These are phyloP conservation scores for Cyanocitta stelleri DNA, from an alignment of 2,113 vertebrate species.

Conservation along the genomic window DNA sequence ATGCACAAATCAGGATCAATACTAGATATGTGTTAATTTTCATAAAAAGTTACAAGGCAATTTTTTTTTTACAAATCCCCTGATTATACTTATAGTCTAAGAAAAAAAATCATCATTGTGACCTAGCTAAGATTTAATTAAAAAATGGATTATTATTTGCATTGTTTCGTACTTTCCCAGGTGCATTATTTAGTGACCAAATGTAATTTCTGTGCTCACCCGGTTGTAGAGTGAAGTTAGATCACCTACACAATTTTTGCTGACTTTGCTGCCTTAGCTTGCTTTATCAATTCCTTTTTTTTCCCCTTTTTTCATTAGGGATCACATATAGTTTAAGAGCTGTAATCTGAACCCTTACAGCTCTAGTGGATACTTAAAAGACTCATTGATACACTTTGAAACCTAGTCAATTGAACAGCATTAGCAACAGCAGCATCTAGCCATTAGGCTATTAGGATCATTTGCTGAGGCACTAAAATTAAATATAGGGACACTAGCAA, in stretches of 20 bases:
- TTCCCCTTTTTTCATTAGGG: conserved; percentile 15
- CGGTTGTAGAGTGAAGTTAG: conserved; percentile 8
- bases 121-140: conserved; percentile 62
- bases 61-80: conserved; percentile 63
- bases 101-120: conserved; percentile 36
- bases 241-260: conserved; percentile 48
- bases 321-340: conserved; percentile 52
- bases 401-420: conserved; percentile 51
- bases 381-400: conserved; percentile 65
- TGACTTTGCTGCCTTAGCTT: conserved; percentile 50
- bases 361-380: conserved; percentile 46
- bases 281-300: conserved; percentile 33
- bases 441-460: conserved; percentile 60
- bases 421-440: conserved; percentile 41
- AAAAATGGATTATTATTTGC: conserved; percentile 70
- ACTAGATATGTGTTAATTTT: conserved; percentile 70
- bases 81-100: conserved; percentile 42
- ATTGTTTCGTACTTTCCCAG: conserved; percentile 54
- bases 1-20: conserved; percentile 75
- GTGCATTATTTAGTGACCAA: conserved; percentile 51
- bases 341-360: conserved; percentile 63
- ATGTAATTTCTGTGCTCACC: conserved; percentile 58
- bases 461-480: conserved; percentile 61
- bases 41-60: conserved; percentile 65
- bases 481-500: conserved; percentile 61